Percentiles rank a stretch among this genome's conserved stretches.
These are phyloP conservation scores for Cynopterus sphinx DNA, from an alignment of 2,797 vertebrate genomes.

Conservation along the genomic window DNA sequence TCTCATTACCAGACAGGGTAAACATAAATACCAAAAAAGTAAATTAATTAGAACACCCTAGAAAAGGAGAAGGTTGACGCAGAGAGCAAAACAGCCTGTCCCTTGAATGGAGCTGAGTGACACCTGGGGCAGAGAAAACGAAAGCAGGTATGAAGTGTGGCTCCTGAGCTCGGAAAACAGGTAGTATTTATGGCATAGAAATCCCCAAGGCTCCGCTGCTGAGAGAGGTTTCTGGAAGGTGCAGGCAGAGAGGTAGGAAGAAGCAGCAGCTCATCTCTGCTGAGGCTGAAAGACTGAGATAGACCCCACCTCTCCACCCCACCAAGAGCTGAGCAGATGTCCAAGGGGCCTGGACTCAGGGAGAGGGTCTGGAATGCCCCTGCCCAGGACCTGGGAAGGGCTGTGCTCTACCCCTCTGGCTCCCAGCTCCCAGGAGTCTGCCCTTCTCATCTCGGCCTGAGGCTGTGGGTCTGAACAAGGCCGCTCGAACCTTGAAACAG, in stretches of 20 bases:
- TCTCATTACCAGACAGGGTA: neutral
- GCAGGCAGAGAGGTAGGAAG: neutral
- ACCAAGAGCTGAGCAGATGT: neutral
- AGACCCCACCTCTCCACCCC: neutral
- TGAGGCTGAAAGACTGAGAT: neutral
- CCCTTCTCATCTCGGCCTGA: neutral
- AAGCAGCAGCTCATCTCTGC: neutral
- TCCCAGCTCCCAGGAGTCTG: neutral
- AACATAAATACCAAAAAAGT: slow-evolving; percentile 10
- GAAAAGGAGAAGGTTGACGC: neutral
- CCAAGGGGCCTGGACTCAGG: neutral
- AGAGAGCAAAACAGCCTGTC: neutral
- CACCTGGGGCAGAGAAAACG: neutral
- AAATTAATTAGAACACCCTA: neutral
- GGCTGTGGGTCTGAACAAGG: slow-evolving; percentile 43
- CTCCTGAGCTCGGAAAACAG: slow-evolving; percentile 54
- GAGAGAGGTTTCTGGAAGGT: slow-evolving; percentile 64
- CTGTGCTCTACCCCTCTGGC: neutral
- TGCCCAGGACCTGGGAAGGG: neutral
- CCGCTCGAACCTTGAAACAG: slow-evolving; percentile 60
- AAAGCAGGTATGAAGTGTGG: neutral
- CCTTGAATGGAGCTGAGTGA: neutral
- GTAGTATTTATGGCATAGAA: slow-evolving; percentile 67
- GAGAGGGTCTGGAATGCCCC: neutral
- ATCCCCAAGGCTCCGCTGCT: slow-evolving; percentile 57